Evolutionary conservation across 2,888 invertebrate genomes (phyloP), one percentile per base, ranked within the genome.

Genomic region (Napeogenes sylphis): DNA sequence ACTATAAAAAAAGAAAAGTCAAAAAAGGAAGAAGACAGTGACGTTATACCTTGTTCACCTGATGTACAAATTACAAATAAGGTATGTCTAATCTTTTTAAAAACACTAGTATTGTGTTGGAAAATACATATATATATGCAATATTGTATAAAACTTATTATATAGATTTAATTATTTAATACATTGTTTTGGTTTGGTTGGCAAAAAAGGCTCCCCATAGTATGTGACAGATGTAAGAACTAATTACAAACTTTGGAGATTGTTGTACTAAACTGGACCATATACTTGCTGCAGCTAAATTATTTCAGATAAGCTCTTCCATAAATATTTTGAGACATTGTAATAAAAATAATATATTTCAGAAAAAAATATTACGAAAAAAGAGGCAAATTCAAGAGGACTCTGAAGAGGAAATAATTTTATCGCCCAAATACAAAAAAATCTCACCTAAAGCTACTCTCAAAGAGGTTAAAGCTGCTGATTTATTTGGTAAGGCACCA

Each of bases 401-500:
- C 30, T 89, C 89, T 1, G 85, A 87, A 68, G 85, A 90, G 68
- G 81, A 83, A 64, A 71, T 78, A 67, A 70, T 75, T 58, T 70
- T 75, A 55, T 80, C 82, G 75, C 58, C 71, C 68, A 51, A 74
- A 10, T 71, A 77, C 21, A 84, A 63, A 73, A 69, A 58, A 45
- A 78, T 78, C 62, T 62, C 75, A 56, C 53, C 73, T 4, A 71
- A 73, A 55, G 82, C 81, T 64, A 66, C 74, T 33, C 73, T 84
- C 0, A 84, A 83, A 72, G 87, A 89, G 73, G 82, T 83, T 1
- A 92, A 90, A 75, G 81, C 84, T 6, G 79, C 91, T 38, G 92
- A 93, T 78, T 75, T 94, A 6, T 95, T 95, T 86, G 93, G 93
- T 8, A 92, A 82, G 54, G 92, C 82, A 62, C 93, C 94, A 1